Base-by-base conservation (phyloP, 2,888 invertebrate genomes). In the Apamea anceps region DNA sequence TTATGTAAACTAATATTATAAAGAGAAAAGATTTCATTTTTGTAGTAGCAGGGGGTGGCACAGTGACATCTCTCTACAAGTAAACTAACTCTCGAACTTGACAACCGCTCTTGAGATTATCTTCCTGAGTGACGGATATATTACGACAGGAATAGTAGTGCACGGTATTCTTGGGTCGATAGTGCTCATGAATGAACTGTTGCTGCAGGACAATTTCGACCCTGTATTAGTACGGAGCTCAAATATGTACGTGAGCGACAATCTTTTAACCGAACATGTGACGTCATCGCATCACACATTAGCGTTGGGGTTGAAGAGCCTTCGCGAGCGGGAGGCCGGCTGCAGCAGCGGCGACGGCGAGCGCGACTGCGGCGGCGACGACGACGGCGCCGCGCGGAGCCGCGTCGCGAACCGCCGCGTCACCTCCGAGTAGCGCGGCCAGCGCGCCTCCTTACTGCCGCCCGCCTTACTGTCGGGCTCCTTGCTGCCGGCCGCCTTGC, bases 401-500 rank as follows among this genome's bases (percentile, higher is more conserved):
- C 87, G 81, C 15, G 80, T 54, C 62, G 91, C 91, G 84, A 92
- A 92, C 63, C 85, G 85, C 0, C 90, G 87, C 76, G 91, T 91
- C 68, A 92, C 79, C 18, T 91, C 89, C 25, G 90, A 88, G 88
- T 93, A 92, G 10, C 90, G 89, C 81, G 21, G 82, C 51, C 28
- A 2, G 18, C n/a, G 25, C n/a, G 0, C 7, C 6, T 5, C 28
- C 32, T 25, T 42, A 2, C 28, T 21, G 10, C 15, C 13, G 13
- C 12, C 6, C 21, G 25, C 8, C 18, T 2, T 3, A 1, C 25
- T 15, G 15, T 12, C n/a, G 5, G 0, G 4, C 1, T 5, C 32
- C 32, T 28, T 42, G 6, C 28, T 28, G 13, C 13, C 48, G 48
- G 15, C 0, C 1, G 48, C 18, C 51, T 18, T 18, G 7, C 18